These are phyloP conservation scores for Trichoplusia ni DNA, from an alignment of 1,140 invertebrate species.

Conservation along the genomic window DNA sequence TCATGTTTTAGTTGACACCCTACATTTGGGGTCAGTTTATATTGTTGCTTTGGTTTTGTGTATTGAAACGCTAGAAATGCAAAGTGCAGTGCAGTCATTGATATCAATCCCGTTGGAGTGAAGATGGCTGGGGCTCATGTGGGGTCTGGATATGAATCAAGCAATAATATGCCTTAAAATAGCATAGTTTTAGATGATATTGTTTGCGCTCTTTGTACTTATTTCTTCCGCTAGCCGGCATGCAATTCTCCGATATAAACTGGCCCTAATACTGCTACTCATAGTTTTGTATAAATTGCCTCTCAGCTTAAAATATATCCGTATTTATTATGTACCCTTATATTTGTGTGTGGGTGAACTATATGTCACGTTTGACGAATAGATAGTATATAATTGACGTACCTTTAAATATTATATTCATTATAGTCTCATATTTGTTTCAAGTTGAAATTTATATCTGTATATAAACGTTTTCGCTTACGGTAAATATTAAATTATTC, in stretches of 20 bases:
- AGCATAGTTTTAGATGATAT: conserved; percentile 4
- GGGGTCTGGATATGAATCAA: background rate
- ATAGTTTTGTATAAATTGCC: conserved; percentile 31
- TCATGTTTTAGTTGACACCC: conserved; percentile 25
- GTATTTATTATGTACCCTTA: conserved; percentile 32
- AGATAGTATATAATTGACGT: conserved; percentile 32
- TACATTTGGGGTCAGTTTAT: conserved; percentile 4
- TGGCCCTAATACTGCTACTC: conserved; percentile 8
- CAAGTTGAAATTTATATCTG: conserved; percentile 40
- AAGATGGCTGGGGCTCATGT: too few species aligned
- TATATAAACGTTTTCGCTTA: conserved; percentile 60
- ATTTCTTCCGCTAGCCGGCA: conserved; percentile 2
- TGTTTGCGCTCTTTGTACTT: conserved; percentile 8
- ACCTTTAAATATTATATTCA: conserved; percentile 49
- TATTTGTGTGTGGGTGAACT: conserved; percentile 31
- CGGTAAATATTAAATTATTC: conserved; percentile 48
- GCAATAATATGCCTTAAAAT: conserved; percentile 11
- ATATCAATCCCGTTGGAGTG: too few species aligned
- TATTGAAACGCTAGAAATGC: background rate
- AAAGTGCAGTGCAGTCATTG: background rate
- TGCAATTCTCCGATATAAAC: background rate
- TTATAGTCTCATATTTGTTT: conserved; percentile 39
- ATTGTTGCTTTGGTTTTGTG: background rate
- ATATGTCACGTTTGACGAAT: conserved; percentile 20
- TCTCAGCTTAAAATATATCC: conserved; percentile 24